phyloP scores from a whole-genome alignment of 1,140 invertebrate species.

The Coelopa frigida region DNA sequence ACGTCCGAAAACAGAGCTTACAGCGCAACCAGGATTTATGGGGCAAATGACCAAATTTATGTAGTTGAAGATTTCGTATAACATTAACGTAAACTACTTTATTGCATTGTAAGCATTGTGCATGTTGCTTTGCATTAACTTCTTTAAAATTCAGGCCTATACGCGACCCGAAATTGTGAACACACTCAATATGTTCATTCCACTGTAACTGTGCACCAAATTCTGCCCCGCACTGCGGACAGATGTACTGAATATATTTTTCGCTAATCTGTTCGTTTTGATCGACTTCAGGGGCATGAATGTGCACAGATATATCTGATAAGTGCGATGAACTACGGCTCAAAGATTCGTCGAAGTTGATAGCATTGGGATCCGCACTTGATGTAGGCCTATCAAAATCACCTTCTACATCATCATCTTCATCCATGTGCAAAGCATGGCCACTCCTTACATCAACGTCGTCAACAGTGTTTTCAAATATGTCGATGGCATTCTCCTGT shows the following conservation, averaged over 20 bases:
- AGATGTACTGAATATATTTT: slow-evolving; percentile 37
- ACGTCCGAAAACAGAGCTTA: slow-evolving; percentile 34
- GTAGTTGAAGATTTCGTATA: slow-evolving; percentile 27
- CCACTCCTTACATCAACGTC: slow-evolving; percentile 26
- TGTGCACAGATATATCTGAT: too few relatives aligned
- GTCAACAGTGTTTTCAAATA: slow-evolving; percentile 18
- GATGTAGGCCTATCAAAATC: not conserved
- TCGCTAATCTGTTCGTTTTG: slow-evolving; percentile 23
- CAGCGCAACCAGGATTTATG: slow-evolving; percentile 34
- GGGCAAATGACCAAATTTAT: slow-evolving; percentile 34
- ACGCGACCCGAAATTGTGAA: slow-evolving; percentile 32
- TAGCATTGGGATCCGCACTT: not conserved
- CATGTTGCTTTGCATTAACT: slow-evolving; percentile 24
- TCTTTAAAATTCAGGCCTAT: slow-evolving; percentile 30
- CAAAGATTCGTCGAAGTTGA: slow-evolving; percentile 2
- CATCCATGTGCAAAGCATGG: too few relatives aligned
- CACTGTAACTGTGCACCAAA: slow-evolving; percentile 31
- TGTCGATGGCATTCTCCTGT: slow-evolving; percentile 13
- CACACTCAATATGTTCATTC: slow-evolving; percentile 36
- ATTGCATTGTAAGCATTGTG: slow-evolving; percentile 35
- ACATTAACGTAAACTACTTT: slow-evolving; percentile 26
- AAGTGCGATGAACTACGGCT: slow-evolving; percentile 9
- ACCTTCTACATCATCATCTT: slow-evolving; percentile 14
- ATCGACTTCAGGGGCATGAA: not conserved
- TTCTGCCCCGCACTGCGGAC: slow-evolving; percentile 32